Base-by-base conservation (phyloP, 1,140 invertebrate genomes). In the Ladona fulva region DNA sequence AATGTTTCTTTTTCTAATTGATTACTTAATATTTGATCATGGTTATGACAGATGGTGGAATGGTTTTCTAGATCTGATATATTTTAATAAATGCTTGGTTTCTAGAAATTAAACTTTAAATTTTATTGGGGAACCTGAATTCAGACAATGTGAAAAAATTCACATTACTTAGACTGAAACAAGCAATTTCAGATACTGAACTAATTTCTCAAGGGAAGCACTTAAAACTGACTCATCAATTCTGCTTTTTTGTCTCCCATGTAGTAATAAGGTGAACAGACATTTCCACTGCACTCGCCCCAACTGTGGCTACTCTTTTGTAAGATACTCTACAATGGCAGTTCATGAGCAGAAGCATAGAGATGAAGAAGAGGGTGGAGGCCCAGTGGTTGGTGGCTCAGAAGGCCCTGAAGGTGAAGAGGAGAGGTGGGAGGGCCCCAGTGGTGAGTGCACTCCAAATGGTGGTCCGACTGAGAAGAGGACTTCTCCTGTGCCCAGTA, bases 281-380 rank as follows among this genome's bases (percentile, higher is more conserved):
- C 93, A 95, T 83, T 95, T 92, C 83, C 93, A 95, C 82, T 95
- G 93, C 81, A 89, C 90, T 0, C 84, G 91, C 78, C 88, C 90
- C 0, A 89, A 89, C 77, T 94, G 92, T 83, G 91, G 91, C 78
- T 94, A 92, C 80, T 91, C 90, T 0, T 95, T 94, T 83, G 90
- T 93, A 0, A 86, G 92, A 42, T 92, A 92, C 82, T 89, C 90
- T 10, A 90, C 90, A 0, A 94, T 94, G 91, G 85, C 87, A 7
- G 84, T 90, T 75, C 94, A 95, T 82, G 91, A 93, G 80, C 91
- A 88, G 75, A 88, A 89, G 80, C 89, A 90, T 80, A 24, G 76
- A 8, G 76, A 75, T 19, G 74, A 75, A 24, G 24, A 25, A 66
- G 52, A 66, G 5, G 29, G 29, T 37, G 29, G 29, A 37, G 52